These are phyloP conservation scores for Ceratina australensis DNA, from an alignment of 1,140 invertebrate genomes.

Conservation along the genomic window DNA sequence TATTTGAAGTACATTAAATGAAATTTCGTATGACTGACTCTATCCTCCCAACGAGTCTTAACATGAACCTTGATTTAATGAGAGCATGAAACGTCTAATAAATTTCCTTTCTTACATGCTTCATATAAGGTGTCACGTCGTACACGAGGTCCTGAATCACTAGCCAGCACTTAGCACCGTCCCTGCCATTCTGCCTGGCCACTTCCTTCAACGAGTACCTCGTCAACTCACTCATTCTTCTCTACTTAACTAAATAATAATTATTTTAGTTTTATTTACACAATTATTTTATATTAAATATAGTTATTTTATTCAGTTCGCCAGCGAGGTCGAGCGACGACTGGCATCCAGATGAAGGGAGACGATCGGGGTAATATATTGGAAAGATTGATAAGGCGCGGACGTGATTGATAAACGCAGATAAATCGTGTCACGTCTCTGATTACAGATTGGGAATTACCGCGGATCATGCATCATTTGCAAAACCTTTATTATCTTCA, in stretches of 20 bases:
- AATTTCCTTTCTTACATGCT: constrained; percentile 74
- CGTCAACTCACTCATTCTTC: constrained; percentile 7
- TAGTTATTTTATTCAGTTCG: too few relatives aligned
- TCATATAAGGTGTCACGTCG: constrained; percentile 83
- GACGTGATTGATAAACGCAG: constrained; percentile 16
- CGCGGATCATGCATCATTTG: too few relatives aligned
- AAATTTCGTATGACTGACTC: too few relatives aligned
- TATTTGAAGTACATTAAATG: too few relatives aligned
- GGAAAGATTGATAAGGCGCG: neutral
- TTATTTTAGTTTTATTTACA: too few relatives aligned
- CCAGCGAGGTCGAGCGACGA: neutral
- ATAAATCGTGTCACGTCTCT: constrained; percentile 22
- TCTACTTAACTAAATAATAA: neutral
- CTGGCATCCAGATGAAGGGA: neutral
- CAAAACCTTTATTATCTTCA: too few relatives aligned
- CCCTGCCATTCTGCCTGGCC: constrained; percentile 79
- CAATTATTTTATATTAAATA: too few relatives aligned
- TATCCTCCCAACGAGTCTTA: too few relatives aligned
- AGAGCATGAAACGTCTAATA: neutral
- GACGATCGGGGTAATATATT: neutral
- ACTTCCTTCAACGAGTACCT: constrained; percentile 81
- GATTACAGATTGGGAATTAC: too few relatives aligned
- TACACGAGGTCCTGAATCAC: constrained; percentile 84
- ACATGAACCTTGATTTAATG: neutral
- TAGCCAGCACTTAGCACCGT: constrained; percentile 81